Conservation (phyloP, 2,888 invertebrate species). For the Slavum lentiscoides region DNA sequence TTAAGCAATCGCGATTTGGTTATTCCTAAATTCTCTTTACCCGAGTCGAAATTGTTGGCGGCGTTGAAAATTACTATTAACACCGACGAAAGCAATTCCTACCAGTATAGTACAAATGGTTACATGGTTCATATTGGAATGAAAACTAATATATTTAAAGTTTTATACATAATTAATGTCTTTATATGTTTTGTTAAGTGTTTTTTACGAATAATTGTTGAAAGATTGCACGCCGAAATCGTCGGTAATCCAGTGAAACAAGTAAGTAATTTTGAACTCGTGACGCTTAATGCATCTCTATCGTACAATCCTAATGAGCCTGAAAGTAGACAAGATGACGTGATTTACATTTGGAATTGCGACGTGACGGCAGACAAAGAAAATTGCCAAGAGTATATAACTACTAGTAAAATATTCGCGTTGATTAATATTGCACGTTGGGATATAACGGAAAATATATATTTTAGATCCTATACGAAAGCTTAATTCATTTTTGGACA, state of each 20-base stretch:
- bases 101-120: neutral
- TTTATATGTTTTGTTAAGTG: constrained; percentile 16
- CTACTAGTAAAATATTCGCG: constrained; percentile 11
- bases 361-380: neutral
- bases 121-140: neutral
- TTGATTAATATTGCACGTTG: neutral
- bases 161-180: neutral
- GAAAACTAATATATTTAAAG: neutral
- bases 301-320: constrained; percentile 39
- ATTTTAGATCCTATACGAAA: constrained; percentile 9
- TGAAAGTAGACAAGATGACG: neutral
- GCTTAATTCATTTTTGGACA: neutral
- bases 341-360: constrained; percentile 22
- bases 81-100: neutral
- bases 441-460: neutral
- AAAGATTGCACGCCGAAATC: constrained; percentile 19
- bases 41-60: neutral
- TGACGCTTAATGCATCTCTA: constrained; percentile 20
- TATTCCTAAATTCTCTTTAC: neutral
- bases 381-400: constrained; percentile 25
- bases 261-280: neutral
- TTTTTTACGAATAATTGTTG: neutral
- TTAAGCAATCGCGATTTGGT: neutral
- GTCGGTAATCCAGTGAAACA: neutral
- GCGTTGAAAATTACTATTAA: neutral